These are phyloP conservation scores for Zaprionus capensis DNA, from an alignment of 1,140 invertebrate species.

Conservation along the genomic window DNA sequence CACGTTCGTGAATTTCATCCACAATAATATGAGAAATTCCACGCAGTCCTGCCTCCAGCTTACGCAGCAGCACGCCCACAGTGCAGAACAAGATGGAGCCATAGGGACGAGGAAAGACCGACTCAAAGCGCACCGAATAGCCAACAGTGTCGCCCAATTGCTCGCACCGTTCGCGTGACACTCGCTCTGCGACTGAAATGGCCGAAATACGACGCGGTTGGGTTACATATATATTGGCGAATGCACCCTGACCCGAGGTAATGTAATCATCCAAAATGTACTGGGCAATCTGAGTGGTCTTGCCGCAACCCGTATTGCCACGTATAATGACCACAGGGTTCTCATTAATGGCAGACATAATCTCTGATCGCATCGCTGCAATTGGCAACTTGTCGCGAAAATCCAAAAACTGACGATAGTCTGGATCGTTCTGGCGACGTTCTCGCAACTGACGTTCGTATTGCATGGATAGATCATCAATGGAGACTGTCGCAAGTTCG, in stretches of 20 bases:
- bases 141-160: slow-evolving; percentile 91
- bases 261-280: slow-evolving; percentile 98
- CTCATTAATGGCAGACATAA: slow-evolving; percentile 94
- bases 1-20: slow-evolving; percentile 99
- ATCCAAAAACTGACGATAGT: slow-evolving; percentile 84
- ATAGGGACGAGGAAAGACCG: slow-evolving; percentile 94
- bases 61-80: slow-evolving; percentile 95
- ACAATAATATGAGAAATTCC: slow-evolving; percentile 96
- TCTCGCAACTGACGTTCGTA: slow-evolving; percentile 88
- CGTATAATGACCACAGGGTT: slow-evolving; percentile 94
- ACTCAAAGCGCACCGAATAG: slow-evolving; percentile 97
- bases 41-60: slow-evolving; percentile 93
- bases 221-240: slow-evolving; percentile 95
- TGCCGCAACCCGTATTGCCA: slow-evolving; percentile 97
- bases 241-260: slow-evolving; percentile 91
- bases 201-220: slow-evolving; percentile 98
- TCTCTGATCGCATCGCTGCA: slow-evolving; percentile 88
- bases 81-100: slow-evolving; percentile 98
- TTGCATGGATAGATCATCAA: slow-evolving; percentile 93
- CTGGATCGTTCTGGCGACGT: slow-evolving; percentile 71
- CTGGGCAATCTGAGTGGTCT: slow-evolving; percentile 95
- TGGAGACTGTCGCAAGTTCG: slow-evolving; percentile 90
- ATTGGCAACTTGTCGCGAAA: slow-evolving; percentile 92
- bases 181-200: slow-evolving; percentile 95
- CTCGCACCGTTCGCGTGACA: slow-evolving; percentile 94